Evolutionary conservation across 2,113 vertebrate genomes (phyloP).

Genomic region (Channa argus): DNA sequence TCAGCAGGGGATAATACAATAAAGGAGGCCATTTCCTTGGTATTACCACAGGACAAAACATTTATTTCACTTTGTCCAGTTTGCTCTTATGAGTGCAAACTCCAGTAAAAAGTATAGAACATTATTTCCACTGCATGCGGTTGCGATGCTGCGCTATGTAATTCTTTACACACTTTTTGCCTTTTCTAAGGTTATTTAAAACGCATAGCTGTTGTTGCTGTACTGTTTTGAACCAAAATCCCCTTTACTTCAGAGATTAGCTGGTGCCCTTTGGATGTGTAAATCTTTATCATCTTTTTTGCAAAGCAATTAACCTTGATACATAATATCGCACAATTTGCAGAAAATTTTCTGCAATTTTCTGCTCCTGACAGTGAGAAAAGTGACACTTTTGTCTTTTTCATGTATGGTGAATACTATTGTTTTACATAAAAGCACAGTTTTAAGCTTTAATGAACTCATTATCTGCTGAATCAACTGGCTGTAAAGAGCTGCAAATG

Average conservation of each 20-base stretch:
- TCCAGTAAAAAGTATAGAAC: constrained; percentile 37
- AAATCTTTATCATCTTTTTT: background rate
- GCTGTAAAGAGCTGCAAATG: background rate
- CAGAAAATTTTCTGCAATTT: background rate
- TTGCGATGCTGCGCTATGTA: constrained; percentile 35
- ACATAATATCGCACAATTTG: background rate
- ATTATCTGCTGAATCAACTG: background rate
- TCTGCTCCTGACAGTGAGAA: background rate
- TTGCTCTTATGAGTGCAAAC: constrained; percentile 56
- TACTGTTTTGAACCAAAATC: background rate
- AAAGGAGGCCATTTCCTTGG: constrained; percentile 62
- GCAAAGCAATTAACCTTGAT: background rate
- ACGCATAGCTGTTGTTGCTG: background rate
- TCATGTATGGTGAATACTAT: background rate
- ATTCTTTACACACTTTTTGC: constrained; percentile 8
- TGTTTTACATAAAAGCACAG: background rate
- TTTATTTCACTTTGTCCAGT: constrained; percentile 73
- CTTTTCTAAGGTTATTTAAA: background rate
- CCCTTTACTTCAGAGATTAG: background rate
- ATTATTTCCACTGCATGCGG: constrained; percentile 47
- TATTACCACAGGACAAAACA: constrained; percentile 65
- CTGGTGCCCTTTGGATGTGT: background rate
- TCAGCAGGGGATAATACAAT: constrained; percentile 63
- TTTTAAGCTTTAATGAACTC: background rate
- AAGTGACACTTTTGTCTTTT: background rate